Evolutionary conservation across 2,888 invertebrate genomes (phyloP).

Genomic region (Drosophila anomalata): DNA sequence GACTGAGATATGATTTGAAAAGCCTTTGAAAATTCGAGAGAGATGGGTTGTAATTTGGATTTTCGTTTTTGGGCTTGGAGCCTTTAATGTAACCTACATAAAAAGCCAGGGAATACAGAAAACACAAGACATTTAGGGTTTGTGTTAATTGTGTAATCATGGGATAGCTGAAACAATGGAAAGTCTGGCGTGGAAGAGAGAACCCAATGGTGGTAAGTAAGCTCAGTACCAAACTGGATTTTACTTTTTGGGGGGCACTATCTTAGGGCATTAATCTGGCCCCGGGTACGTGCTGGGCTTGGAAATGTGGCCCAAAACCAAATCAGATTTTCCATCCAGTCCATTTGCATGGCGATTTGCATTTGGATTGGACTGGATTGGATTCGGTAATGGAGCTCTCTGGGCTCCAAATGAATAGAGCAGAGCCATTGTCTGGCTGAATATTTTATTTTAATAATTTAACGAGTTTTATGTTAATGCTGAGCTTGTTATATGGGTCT

Average conservation of each 20-base stretch:
- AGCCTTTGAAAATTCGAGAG: no score
- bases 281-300: slow-evolving; percentile 31
- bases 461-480: slow-evolving; percentile 63
- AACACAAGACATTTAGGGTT: neutral
- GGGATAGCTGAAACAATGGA: neutral
- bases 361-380: slow-evolving; percentile 40
- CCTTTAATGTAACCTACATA: no score
- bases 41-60: no score
- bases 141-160: neutral
- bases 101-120: no score
- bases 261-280: slow-evolving; percentile 30
- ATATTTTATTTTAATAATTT: slow-evolving; percentile 51
- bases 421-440: slow-evolving; percentile 14
- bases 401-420: slow-evolving; percentile 7
- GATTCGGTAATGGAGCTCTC: slow-evolving; percentile 23
- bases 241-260: slow-evolving; percentile 11
- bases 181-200: slow-evolving; percentile 21
- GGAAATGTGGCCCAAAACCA: slow-evolving; percentile 11
- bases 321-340: slow-evolving; percentile 24
- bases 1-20: neutral
- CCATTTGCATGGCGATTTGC: slow-evolving; percentile 52
- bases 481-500: slow-evolving; percentile 13
- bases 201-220: slow-evolving; percentile 12
- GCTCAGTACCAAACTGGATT: slow-evolving; percentile 13
- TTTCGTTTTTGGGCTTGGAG: neutral